Evolutionary conservation across 2,113 vertebrate species (phyloP).

Genomic region (Nyctibius bracteatus): DNA sequence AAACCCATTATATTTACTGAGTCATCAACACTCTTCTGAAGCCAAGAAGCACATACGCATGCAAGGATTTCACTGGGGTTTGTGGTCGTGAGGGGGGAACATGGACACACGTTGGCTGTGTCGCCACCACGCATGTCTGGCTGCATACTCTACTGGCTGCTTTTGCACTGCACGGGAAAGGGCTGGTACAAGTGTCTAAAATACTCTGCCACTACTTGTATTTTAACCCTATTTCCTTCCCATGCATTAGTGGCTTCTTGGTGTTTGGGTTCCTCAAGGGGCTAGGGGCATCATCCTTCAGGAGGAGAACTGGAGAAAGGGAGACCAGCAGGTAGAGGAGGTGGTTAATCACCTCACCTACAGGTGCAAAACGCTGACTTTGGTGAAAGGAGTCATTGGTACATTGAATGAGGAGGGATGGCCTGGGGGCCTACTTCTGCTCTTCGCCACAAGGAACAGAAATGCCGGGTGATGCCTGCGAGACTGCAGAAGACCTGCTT

Average conservation of each 20-base stretch:
- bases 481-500: background rate
- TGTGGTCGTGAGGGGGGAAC: background rate
- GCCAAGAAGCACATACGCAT: accelerated
- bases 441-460: background rate
- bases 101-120: too few species aligned
- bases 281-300: background rate
- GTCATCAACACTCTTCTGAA: background rate
- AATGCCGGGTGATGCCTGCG: background rate
- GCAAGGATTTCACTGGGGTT: background rate
- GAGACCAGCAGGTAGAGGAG: background rate
- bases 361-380: background rate
- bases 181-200: background rate
- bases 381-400: background rate
- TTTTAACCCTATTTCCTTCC: background rate
- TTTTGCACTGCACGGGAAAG: background rate
- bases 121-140: accelerated
- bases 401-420: background rate
- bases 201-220: background rate
- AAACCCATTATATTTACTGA: background rate
- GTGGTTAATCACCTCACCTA: background rate
- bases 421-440: background rate
- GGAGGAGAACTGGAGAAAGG: background rate
- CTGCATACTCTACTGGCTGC: background rate
- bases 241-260: background rate
- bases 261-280: background rate